Conservation (phyloP, 1,140 invertebrate genomes). For the Wiebesia pumilae region DNA sequence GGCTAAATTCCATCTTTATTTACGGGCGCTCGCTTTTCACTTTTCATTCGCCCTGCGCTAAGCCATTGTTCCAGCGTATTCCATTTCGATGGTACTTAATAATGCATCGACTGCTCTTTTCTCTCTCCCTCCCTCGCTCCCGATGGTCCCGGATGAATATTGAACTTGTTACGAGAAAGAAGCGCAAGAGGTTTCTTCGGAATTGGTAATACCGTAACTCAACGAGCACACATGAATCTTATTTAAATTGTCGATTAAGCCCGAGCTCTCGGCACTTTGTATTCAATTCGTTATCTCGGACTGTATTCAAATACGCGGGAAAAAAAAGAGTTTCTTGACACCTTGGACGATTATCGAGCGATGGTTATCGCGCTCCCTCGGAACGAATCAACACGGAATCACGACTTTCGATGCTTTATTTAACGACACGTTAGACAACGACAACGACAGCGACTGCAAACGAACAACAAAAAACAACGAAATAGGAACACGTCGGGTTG, state of each 20-base stretch:
- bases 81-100: not conserved
- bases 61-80: not conserved
- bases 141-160: not conserved
- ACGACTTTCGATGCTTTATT: not conserved
- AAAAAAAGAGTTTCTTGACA: conserved; percentile 1
- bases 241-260: conserved; percentile 10
- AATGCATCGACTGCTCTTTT: not conserved
- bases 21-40: not conserved
- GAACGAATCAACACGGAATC: not conserved
- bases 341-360: not conserved
- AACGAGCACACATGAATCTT: not conserved
- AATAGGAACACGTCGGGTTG: not conserved
- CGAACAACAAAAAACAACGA: not conserved
- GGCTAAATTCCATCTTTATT: conserved; percentile 6
- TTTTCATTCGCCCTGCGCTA: not conserved
- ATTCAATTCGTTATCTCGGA: not conserved
- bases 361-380: not conserved
- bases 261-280: not conserved
- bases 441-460: not conserved
- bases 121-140: not conserved
- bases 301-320: not conserved
- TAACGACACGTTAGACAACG: not conserved
- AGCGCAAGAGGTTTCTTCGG: not conserved
- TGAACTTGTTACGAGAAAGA: conserved; percentile 15
- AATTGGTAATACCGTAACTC: not conserved